These are phyloP conservation scores for Platyscapa corneri DNA, from an alignment of 1,140 invertebrate species.

Conservation along the genomic window DNA sequence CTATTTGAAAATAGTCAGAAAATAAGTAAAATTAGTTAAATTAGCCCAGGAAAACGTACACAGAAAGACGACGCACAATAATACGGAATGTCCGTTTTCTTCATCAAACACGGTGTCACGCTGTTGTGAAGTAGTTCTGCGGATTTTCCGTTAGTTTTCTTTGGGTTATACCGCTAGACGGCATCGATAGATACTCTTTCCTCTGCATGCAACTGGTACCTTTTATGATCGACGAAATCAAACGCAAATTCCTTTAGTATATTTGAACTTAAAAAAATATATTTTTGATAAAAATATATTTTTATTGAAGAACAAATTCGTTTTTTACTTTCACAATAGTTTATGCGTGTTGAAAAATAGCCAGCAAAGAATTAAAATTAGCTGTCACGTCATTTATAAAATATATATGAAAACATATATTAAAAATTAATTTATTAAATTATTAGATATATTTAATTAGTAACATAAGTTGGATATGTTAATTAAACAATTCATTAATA, in stretches of 20 bases:
- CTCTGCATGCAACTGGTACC: neutral
- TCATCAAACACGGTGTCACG: neutral
- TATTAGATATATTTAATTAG: no score
- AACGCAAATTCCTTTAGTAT: slow-evolving; percentile 34
- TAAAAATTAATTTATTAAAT: no score
- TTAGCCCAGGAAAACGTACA: no score
- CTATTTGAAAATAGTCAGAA: no score
- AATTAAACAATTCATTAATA: no score
- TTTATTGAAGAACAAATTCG: neutral
- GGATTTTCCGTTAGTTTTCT: slow-evolving; percentile 51
- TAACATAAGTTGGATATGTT: no score
- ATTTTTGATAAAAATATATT: neutral
- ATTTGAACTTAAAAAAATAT: neutral
- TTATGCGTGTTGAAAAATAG: no score
- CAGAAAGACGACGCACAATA: neutral
- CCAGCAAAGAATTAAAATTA: no score
- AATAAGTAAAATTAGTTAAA: no score
- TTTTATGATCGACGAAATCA: slow-evolving; percentile 16
- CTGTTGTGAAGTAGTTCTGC: slow-evolving; percentile 1
- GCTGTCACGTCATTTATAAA: no score
- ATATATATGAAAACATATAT: no score
- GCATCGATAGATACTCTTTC: slow-evolving; percentile 38
- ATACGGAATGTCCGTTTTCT: neutral
- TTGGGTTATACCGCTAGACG: slow-evolving; percentile 46
- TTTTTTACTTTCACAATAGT: no score